These are phyloP conservation scores for Onychostoma macrolepis DNA, from an alignment of 2,113 vertebrate genomes.

Conservation along the genomic window DNA sequence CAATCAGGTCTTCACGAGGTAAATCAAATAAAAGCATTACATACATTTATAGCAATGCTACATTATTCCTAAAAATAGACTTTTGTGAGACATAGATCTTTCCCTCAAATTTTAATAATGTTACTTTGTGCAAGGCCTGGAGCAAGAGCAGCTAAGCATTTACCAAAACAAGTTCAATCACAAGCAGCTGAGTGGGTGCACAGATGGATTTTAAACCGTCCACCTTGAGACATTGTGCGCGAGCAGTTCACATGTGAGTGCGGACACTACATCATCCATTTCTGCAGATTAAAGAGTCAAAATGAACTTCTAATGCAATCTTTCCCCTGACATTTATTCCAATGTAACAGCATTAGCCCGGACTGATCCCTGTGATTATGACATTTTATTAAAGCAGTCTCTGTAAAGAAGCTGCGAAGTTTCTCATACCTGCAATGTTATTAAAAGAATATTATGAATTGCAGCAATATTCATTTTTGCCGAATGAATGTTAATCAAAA, in stretches of 20 bases:
- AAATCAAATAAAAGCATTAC: background rate
- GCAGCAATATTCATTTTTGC: background rate
- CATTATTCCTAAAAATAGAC: background rate
- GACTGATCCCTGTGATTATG: slow-evolving; percentile 29
- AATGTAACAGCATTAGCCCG: slow-evolving; percentile 42
- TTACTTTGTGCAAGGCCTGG: background rate
- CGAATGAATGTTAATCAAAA: background rate
- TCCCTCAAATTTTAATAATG: background rate
- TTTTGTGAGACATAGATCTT: background rate
- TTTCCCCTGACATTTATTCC: slow-evolving; percentile 39
- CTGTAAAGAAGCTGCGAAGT: slow-evolving; percentile 15
- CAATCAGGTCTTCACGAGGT: background rate
- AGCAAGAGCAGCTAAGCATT: background rate
- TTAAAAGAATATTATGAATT: background rate
- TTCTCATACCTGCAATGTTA: slow-evolving; percentile 12
- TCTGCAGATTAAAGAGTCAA: slow-evolving; percentile 36
- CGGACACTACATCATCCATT: slow-evolving; percentile 15
- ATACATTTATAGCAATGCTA: background rate
- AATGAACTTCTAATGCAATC: slow-evolving; percentile 40
- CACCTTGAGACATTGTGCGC: background rate
- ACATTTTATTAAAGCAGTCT: background rate
- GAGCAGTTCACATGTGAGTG: slow-evolving; percentile 8
- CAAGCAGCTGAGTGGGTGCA: background rate
- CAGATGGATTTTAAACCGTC: slow-evolving; percentile 5
- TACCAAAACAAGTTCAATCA: slow-evolving; percentile 5